These are phyloP conservation scores for Acheta domesticus DNA, from an alignment of 2,888 invertebrate genomes.

Conservation along the genomic window DNA sequence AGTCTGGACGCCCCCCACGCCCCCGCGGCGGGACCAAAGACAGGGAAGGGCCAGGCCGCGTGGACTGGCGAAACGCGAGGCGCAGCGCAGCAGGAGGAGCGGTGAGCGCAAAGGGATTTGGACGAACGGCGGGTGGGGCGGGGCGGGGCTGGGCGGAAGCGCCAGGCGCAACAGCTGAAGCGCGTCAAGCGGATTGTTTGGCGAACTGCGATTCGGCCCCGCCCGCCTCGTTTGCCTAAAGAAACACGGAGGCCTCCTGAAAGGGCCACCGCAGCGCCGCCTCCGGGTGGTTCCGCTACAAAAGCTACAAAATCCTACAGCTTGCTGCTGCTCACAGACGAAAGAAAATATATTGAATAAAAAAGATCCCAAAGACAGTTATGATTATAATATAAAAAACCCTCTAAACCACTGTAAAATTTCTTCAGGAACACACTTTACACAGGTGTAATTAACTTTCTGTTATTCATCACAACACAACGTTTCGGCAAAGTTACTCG, in stretches of 20 bases:
- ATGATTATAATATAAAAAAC: too few species aligned
- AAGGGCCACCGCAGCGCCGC: background rate
- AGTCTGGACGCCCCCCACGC: too few species aligned
- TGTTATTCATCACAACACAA: too few species aligned
- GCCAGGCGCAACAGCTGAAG: background rate
- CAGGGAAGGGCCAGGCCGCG: too few species aligned
- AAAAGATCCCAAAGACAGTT: background rate
- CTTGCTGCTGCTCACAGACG: background rate
- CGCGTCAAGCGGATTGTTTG: background rate
- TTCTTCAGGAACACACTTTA: too few species aligned
- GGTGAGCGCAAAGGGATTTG: background rate
- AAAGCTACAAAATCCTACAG: background rate
- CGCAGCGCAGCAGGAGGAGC: too few species aligned
- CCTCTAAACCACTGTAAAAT: too few species aligned
- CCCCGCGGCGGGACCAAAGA: too few species aligned
- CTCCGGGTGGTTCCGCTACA: background rate
- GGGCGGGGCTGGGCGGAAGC: background rate
- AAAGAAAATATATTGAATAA: background rate
- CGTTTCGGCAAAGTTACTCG: too few species aligned
- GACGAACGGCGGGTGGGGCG: background rate
- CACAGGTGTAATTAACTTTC: too few species aligned
- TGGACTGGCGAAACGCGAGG: too few species aligned
- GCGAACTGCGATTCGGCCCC: background rate
- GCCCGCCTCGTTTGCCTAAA: background rate
- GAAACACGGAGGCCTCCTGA: background rate